phyloP scores from a whole-genome alignment of 2,797 vertebrate species.

The Leptatherina wallacei region DNA sequence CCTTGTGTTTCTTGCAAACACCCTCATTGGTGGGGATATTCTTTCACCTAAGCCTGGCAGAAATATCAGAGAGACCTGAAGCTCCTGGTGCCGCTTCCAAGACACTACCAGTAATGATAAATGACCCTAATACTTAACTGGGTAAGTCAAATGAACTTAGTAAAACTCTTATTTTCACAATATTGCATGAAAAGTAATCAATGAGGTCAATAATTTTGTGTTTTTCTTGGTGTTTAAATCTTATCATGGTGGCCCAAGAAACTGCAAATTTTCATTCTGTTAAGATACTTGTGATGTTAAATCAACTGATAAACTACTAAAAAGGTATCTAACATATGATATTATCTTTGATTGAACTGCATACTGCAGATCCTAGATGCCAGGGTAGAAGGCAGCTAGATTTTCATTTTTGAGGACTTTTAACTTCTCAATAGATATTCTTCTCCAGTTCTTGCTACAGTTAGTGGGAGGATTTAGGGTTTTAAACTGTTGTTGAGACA shows the following conservation, averaged over 20 bases:
- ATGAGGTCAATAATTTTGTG: background rate
- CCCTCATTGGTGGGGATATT: constrained; percentile 70
- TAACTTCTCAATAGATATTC: no score
- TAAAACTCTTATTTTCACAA: constrained; percentile 17
- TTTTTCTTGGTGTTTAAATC: background rate
- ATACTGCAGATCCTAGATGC: background rate
- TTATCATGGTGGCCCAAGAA: background rate
- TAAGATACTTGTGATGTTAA: background rate
- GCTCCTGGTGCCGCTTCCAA: constrained; percentile 60
- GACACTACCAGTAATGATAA: constrained; percentile 67
- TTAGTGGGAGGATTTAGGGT: no score
- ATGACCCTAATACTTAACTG: constrained; percentile 67
- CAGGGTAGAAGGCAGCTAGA: background rate
- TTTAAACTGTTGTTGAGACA: no score
- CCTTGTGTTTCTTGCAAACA: constrained; percentile 58
- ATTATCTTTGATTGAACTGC: constrained; percentile 4
- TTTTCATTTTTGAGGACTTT: background rate
- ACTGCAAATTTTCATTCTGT: background rate
- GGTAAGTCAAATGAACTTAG: constrained; percentile 65
- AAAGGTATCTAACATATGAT: background rate
- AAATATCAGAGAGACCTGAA: constrained; percentile 72
- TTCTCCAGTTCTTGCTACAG: no score
- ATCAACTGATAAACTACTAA: background rate
- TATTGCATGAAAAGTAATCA: background rate
- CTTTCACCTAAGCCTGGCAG: constrained; percentile 62